Conservation (phyloP, 2,113 vertebrate genomes). For the Columba livia region DNA sequence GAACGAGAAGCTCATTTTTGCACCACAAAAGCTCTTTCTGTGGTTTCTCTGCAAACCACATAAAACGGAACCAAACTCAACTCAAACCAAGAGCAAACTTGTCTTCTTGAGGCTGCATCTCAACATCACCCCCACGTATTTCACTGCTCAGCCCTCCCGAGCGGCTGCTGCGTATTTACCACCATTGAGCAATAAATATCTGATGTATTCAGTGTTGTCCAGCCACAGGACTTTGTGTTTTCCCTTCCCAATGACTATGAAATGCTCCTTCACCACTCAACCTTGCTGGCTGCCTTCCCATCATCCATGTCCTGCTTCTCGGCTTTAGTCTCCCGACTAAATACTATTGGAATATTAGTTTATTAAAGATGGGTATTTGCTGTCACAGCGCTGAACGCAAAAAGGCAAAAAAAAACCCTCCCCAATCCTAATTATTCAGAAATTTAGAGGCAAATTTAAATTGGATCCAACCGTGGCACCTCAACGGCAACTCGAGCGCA, state of each 20-base stretch:
- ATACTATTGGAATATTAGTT: too few relatives aligned
- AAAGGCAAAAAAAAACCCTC: fast-evolving
- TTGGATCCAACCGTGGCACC: neutral
- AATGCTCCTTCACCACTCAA: neutral
- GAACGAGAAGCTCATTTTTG: neutral
- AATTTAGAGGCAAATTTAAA: neutral
- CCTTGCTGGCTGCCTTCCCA: neutral
- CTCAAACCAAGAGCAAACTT: neutral
- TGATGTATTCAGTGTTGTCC: neutral
- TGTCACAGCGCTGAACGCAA: neutral
- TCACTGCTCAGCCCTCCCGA: neutral
- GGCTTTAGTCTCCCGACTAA: neutral
- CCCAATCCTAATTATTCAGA: neutral
- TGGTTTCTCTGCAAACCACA: neutral
- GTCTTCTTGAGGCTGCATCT: neutral
- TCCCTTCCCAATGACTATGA: fast-evolving
- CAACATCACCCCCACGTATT: fast-evolving
- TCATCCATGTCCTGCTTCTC: neutral
- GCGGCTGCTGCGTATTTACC: neutral
- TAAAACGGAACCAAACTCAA: neutral
- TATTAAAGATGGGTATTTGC: neutral
- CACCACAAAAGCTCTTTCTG: neutral
- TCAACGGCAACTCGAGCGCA: neutral
- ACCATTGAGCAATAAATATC: fast-evolving
- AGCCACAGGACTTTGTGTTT: fast-evolving